Evolutionary conservation across 2,797 vertebrate species (phyloP).

Genomic region (Sphenodon punctatus): DNA sequence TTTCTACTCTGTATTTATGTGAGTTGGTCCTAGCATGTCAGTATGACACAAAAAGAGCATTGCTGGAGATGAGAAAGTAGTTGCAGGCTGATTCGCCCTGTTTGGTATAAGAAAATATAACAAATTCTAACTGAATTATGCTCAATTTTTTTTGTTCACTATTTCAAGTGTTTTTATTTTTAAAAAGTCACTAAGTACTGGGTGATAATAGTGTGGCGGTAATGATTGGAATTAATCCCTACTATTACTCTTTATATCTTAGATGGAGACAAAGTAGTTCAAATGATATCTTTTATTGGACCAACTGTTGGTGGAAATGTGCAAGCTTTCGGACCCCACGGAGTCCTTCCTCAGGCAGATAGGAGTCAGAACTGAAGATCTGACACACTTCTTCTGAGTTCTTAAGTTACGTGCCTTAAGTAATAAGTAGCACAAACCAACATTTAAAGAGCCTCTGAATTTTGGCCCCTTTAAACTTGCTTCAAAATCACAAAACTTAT

Average conservation of each 20-base stretch:
- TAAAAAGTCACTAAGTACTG: background rate
- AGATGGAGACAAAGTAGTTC: too few species aligned
- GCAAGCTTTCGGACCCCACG: too few species aligned
- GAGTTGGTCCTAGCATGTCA: background rate
- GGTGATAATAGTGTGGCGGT: background rate
- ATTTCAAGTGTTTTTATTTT: background rate
- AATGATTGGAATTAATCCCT: background rate
- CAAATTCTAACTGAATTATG: background rate
- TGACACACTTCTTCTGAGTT: too few species aligned
- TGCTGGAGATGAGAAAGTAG: background rate
- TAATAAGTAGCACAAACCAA: background rate
- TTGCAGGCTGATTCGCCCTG: too few species aligned
- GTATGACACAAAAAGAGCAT: background rate
- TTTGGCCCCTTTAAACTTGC: background rate
- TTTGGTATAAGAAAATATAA: background rate
- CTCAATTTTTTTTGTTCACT: background rate
- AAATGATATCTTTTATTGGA: too few species aligned
- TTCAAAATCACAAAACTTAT: background rate
- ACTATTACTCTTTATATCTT: background rate
- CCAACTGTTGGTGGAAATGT: too few species aligned
- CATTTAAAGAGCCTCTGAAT: background rate
- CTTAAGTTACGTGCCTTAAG: background rate
- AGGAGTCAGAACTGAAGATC: too few species aligned
- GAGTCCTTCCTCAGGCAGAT: too few species aligned
- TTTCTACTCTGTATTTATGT: background rate